Evolutionary conservation across 2,797 vertebrate species (phyloP), one percentile per base, ranked within the genome.

Genomic region (Pseudochirops cupreus): DNA sequence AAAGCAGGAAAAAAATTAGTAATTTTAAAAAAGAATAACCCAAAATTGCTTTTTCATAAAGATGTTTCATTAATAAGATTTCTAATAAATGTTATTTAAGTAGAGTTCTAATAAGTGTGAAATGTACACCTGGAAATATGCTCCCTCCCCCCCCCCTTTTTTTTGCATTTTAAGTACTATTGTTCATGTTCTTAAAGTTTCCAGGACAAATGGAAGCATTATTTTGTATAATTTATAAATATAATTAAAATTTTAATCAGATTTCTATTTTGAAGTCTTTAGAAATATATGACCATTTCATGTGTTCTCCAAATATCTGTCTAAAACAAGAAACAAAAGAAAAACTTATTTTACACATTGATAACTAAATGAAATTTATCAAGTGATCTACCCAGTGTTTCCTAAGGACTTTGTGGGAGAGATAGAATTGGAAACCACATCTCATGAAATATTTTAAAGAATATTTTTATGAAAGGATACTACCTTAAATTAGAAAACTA

Each of bases 131-230:
- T 39, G 33, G 67, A 74, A 74, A 39, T 21, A 7, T 16, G 33
- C 3, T 10, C 28, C 28, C 58, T 0, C 56, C 1, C 5, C 3
- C 26, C 58, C 12, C 6, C 0, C 0, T 13, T 67, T 33, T 39
- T 39, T 18, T 18, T 21, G 67, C 24, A 82, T 24, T 82, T 82
- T 26, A 3, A 24, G 33, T 82, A 82, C 0, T 46, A 24, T 9
- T 21, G 18, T 24, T 82, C 7, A 46, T 74, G 14, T 74, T n/a
- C 1, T 39, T n/a, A 74, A 74, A n/a, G n/a, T 74, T 74, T 13
- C 39, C 7, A 82, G 21, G 31, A 13, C 4, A 24, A 82, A 46
- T 46, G 9, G 12, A 46, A 46, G 18, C 16, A 82, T 24, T 7
- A 24, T 1, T 74, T 39, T 82, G 14, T 46, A 82, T 46, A 46